Conservation (phyloP, 2,797 vertebrate genomes). For the Anabas testudineus region DNA sequence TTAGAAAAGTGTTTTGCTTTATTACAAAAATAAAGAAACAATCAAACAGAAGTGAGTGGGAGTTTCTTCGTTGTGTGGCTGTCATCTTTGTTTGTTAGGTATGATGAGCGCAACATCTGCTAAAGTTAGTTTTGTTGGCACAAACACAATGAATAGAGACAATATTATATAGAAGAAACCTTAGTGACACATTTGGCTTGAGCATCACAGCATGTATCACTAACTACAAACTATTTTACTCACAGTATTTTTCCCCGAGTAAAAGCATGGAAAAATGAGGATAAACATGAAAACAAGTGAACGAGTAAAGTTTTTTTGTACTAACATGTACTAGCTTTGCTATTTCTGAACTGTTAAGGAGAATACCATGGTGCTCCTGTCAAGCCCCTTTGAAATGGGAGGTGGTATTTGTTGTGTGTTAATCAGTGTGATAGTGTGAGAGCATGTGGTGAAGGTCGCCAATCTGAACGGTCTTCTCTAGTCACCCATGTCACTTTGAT, state of each 20-base stretch:
- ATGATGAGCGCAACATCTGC: not conserved
- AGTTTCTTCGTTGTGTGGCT: constrained; percentile 26
- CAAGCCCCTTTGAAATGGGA: not conserved
- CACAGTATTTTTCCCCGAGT: not conserved
- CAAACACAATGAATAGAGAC: not conserved
- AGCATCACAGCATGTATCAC: not conserved
- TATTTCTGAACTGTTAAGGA: not conserved
- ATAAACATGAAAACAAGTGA: not conserved
- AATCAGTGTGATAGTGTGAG: constrained; percentile 5
- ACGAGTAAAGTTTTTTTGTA: not conserved
- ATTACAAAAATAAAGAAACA: constrained; percentile 62
- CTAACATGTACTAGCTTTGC: not conserved
- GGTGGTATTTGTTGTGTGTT: constrained; percentile 19
- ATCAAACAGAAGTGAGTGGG: constrained; percentile 38
- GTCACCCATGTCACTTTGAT: constrained; percentile 16
- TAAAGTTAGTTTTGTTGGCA: not conserved
- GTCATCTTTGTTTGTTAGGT: not conserved
- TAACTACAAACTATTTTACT: no score
- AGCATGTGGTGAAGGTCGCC: constrained; percentile 23
- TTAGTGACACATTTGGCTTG: not conserved
- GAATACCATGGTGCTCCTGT: not conserved
- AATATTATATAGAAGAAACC: not conserved
- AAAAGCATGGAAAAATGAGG: not conserved
- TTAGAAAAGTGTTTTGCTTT: constrained; percentile 62
- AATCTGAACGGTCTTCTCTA: constrained; percentile 15